These are phyloP conservation scores for Leptinotarsa lineolata DNA, from an alignment of 1,140 invertebrate species.

Conservation along the genomic window DNA sequence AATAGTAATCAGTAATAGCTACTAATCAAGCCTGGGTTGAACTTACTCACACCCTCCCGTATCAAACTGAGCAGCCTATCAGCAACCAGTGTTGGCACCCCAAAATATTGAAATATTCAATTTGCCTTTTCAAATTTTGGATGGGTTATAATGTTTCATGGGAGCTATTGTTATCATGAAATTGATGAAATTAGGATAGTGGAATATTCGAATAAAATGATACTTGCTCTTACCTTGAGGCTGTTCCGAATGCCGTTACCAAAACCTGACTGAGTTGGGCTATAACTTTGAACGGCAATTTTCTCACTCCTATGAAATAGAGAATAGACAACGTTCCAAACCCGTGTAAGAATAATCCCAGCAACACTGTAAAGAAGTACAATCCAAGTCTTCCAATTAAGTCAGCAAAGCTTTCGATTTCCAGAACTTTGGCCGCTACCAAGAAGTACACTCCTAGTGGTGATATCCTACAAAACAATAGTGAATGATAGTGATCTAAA, in stretches of 20 bases:
- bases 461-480: slow-evolving; percentile 72
- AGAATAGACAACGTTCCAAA: slow-evolving; percentile 84
- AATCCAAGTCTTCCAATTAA: slow-evolving; percentile 84
- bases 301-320: slow-evolving; percentile 77
- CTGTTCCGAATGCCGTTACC: slow-evolving; percentile 89
- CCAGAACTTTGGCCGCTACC: slow-evolving; percentile 86
- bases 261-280: slow-evolving; percentile 85
- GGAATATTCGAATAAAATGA: too few relatives aligned
- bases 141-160: too few relatives aligned
- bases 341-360: slow-evolving; percentile 88
- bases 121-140: too few relatives aligned
- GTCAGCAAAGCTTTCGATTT: slow-evolving; percentile 80
- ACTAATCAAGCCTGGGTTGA: too few relatives aligned
- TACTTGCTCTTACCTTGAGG: slow-evolving; percentile 72
- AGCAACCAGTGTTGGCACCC: too few relatives aligned
- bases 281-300: slow-evolving; percentile 80
- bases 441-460: slow-evolving; percentile 91
- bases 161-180: too few relatives aligned
- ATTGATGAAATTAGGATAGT: too few relatives aligned
- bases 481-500: too few relatives aligned
- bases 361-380: slow-evolving; percentile 89
- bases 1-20: too few relatives aligned
- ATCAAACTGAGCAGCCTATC: too few relatives aligned
- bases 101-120: too few relatives aligned
- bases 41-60: too few relatives aligned